Base-by-base conservation (phyloP, 2,797 vertebrate species). In the Rousettus madagascariensis region DNA sequence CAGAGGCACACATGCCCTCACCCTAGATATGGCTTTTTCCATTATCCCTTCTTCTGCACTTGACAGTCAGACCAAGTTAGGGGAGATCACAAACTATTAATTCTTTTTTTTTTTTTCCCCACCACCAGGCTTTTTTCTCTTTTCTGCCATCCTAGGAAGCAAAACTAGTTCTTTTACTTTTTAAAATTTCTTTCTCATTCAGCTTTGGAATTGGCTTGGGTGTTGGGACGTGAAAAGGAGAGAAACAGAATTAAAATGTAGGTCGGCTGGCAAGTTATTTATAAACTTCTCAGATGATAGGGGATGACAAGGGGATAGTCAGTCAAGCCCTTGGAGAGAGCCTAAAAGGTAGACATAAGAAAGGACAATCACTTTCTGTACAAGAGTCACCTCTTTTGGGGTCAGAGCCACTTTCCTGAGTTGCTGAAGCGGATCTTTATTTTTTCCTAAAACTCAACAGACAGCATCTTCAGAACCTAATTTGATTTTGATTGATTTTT, bases 401-500 rank as follows among this genome's bases (percentile, higher is more conserved):
- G 86, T 30, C 92, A 97, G 95, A 97, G 72, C 95, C 95, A 87
- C 53, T 91, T 94, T 94, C 77, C 90, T 3, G 3, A 61, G 28
- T 95, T 97, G 84, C 97, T 98, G 97, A 96, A 97, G 97, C 88
- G 66, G 97, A 98, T 98, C 96, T 98, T 98, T 98, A 97, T 98
- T 98, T 98, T 98, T 98, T 98, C 97, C 94, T 97, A 98, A 98
- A 98, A 98, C 95, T 98, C 97, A 95, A 97, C 96, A 98, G 98
- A 98, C 97, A 98, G 95, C 1, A 0, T 98, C 98, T 98, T 98
- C 98, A 98, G 98, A 98, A 98, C 90, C 97, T 98, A 98, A 98
- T 98, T 98, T 98, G 98, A 98, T 98, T 98, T 98, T 98, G 98
- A 98, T 98, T 98, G 98, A 98, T 98, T 98, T 98, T 98, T 97